These are phyloP conservation scores for Lysiphlebus fabarum DNA, from an alignment of 1,140 invertebrate species.

Conservation along the genomic window DNA sequence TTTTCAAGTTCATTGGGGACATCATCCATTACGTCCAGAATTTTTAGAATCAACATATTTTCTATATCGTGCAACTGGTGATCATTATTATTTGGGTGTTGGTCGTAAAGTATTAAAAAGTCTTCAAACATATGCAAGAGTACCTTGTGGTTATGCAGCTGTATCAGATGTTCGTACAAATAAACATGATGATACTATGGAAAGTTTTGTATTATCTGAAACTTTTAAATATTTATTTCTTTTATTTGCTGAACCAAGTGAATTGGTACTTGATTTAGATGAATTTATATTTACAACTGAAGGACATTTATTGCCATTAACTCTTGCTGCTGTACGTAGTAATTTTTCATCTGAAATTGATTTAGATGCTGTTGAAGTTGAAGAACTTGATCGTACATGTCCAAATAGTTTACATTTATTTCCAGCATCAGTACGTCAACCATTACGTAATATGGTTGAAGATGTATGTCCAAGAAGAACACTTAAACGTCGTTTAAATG, in stretches of 20 bases:
- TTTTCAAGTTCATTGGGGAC: slow-evolving; percentile 96
- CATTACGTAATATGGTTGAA: slow-evolving; percentile 82
- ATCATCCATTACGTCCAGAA: slow-evolving; percentile 94
- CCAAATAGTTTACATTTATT: slow-evolving; percentile 82
- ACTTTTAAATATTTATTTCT: slow-evolving; percentile 97
- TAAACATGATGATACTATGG: slow-evolving; percentile 91
- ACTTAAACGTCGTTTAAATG: slow-evolving; percentile 62
- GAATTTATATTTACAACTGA: slow-evolving; percentile 97
- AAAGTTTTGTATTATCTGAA: slow-evolving; percentile 96
- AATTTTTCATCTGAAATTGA: slow-evolving; percentile 59
- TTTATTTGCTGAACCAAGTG: slow-evolving; percentile 85
- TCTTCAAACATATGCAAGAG: slow-evolving; percentile 84
- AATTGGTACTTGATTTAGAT: slow-evolving; percentile 87
- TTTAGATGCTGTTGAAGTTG: slow-evolving; percentile 50
- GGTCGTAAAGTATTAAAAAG: slow-evolving; percentile 88
- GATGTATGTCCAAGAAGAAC: slow-evolving; percentile 69
- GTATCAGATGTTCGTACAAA: slow-evolving; percentile 92
- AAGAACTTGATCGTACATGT: slow-evolving; percentile 70
- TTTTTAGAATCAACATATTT: slow-evolving; percentile 98
- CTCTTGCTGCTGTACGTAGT: slow-evolving; percentile 61
- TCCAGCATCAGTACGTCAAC: slow-evolving; percentile 72
- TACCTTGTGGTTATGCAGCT: slow-evolving; percentile 95
- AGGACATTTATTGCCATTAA: slow-evolving; percentile 90
- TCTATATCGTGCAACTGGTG: slow-evolving; percentile 89
- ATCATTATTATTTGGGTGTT: slow-evolving; percentile 93